phyloP scores from a whole-genome alignment of 2,888 invertebrate genomes.

The Gastrophysa polygoni region DNA sequence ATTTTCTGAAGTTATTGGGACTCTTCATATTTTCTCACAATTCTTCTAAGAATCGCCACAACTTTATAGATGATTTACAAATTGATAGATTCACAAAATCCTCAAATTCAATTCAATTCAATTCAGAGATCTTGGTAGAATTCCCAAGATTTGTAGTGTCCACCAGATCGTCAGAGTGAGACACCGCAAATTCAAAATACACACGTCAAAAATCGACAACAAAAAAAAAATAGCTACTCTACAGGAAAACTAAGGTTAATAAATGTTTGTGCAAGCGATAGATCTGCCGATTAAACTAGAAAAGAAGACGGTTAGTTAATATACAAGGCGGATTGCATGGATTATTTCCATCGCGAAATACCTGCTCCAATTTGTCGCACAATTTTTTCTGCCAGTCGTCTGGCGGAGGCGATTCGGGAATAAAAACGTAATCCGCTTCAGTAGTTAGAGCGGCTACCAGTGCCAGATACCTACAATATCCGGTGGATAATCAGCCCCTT shows the following conservation, averaged over 20 bases:
- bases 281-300: neutral
- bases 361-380: constrained; percentile 94
- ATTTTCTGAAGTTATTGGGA: no score
- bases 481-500: constrained; percentile 5
- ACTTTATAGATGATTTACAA: no score
- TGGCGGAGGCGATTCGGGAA: constrained; percentile 96
- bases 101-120: no score
- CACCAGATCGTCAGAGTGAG: no score
- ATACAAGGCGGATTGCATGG: neutral
- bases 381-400: constrained; percentile 91
- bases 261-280: neutral
- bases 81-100: no score
- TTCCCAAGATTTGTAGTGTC: no score
- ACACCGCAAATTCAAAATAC: no score
- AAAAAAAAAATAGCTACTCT: no score
- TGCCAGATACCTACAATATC: constrained; percentile 86
- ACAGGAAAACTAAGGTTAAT: neutral
- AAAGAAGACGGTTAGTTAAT: neutral
- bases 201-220: no score
- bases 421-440: constrained; percentile 99
- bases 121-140: no score
- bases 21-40: no score
- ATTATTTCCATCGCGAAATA: constrained; percentile 47
- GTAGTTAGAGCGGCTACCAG: constrained; percentile 94
- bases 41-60: no score